Evolutionary conservation across 2,888 invertebrate genomes (phyloP), one percentile per base, ranked within the genome.

Genomic region (Patella pellucida): DNA sequence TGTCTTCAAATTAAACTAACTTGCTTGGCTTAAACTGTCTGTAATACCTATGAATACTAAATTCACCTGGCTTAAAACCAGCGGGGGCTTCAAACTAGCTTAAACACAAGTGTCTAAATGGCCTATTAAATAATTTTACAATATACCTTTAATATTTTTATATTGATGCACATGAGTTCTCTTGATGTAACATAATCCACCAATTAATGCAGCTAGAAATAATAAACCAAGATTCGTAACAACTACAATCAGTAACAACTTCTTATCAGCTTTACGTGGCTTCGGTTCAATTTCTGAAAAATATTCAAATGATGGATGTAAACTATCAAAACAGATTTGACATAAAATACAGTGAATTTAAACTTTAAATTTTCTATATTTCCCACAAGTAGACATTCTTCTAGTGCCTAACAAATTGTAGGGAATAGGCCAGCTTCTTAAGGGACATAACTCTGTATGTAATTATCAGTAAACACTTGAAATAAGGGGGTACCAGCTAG

Each of bases 121-220:
- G 41, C 9, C 41, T 41, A 5, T 9, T 41, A 41, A 41, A 41
- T 41, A 41, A 41, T 41, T 41, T 41, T 41, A 41, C 41, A 41
- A 41, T 41, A 41, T 41, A 41, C 41, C 41, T 41, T 41, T 41
- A 41, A 9, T 9, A 41, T 41, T 0, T 41, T 41, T 41, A 41
- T 41, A 41, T 41, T 41, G 41, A 41, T 84, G 82, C 4, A 82
- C 73, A 41, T 85, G 82, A 14, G 84, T 80, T 70, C 82, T 75
- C 71, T 85, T 86, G 68, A 78, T 81, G 54, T 86, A 86, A 73
- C 87, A 88, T 78, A 86, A 80, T 7, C 85, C 77, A 1, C 86
- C 87, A 41, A 87, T 85, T 62, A 83, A 73, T 3, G 84, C 83
- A 23, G 85, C 87, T 70, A 87, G n/a, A 31, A 87, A 68, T 16